Evolutionary conservation across 2,113 vertebrate genomes (phyloP).

Genomic region (Ptychochromis oligacanthus): DNA sequence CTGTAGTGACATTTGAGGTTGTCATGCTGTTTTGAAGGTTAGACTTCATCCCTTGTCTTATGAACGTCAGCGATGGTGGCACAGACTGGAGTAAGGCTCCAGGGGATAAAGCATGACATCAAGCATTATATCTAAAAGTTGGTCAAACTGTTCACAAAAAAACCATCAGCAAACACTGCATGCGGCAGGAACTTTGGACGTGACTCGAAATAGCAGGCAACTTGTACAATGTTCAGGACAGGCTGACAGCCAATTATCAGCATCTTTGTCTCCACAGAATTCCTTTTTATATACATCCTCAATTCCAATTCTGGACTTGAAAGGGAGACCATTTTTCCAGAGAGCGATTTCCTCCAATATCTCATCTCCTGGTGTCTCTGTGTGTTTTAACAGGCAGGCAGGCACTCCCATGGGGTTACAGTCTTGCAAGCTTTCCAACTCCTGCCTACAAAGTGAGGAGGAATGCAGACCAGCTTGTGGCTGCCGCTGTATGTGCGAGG

Average conservation of each 20-base stretch:
- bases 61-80: background rate
- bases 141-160: conserved; percentile 28
- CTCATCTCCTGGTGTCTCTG: conserved; percentile 26
- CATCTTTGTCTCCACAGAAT: conserved; percentile 40
- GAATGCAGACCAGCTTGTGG: conserved; percentile 24
- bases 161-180: conserved; percentile 19
- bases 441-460: conserved; percentile 47
- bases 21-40: conserved; percentile 6
- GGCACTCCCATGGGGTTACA: conserved; percentile 65
- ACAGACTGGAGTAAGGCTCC: conserved; percentile 16
- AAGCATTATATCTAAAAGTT: conserved; percentile 53
- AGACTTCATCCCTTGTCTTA: conserved; percentile 13
- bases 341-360: conserved; percentile 61
- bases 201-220: conserved; percentile 23
- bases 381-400: conserved; percentile 58
- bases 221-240: conserved; percentile 39
- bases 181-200: conserved; percentile 37
- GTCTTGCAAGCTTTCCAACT: conserved; percentile 65
- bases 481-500: conserved; percentile 33
- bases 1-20: conserved; percentile 29
- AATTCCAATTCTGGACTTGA: conserved; percentile 44
- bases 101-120: conserved; percentile 35
- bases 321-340: conserved; percentile 58
- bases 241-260: conserved; percentile 71
- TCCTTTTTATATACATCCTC: conserved; percentile 46